Conservation (phyloP, 1,140 invertebrate species). For the Sipha flava region DNA sequence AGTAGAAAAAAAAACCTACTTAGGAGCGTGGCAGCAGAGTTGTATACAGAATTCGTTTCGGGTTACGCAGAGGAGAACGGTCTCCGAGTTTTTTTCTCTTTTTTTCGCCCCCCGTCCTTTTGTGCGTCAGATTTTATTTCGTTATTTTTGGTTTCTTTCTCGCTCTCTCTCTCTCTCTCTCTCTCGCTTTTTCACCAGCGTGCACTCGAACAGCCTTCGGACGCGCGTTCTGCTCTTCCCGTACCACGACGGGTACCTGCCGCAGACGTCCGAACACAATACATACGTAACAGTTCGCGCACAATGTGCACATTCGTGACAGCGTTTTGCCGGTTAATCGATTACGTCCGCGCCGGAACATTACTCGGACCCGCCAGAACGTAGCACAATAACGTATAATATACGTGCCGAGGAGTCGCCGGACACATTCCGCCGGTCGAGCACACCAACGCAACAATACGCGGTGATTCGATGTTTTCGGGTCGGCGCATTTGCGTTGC, state of each 20-base stretch:
- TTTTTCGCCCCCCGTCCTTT: not conserved
- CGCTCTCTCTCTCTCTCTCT: not conserved
- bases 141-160: too few relatives aligned
- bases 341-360: not conserved
- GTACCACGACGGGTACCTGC: too few relatives aligned
- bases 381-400: not conserved
- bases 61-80: not conserved
- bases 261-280: too few relatives aligned
- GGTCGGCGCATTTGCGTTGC: not conserved
- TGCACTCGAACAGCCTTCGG: not conserved
- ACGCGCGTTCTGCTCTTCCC: not conserved
- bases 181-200: not conserved
- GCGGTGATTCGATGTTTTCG: not conserved
- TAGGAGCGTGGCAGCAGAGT: not conserved
- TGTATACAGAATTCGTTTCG: conserved; percentile 15
- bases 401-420: not conserved
- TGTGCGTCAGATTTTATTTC: not conserved
- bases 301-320: not conserved
- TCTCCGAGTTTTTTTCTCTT: not conserved
- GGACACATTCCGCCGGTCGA: too few relatives aligned
- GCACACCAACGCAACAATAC: too few relatives aligned
- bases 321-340: conserved; percentile 6
- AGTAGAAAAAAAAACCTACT: not conserved
- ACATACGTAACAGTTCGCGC: too few relatives aligned
- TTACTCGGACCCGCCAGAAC: not conserved